A percentile compares a stretch with the other conserved stretches of the same genome.
Conservation (phyloP, 2,797 vertebrate species). For the Hydrolagus colliei region DNA sequence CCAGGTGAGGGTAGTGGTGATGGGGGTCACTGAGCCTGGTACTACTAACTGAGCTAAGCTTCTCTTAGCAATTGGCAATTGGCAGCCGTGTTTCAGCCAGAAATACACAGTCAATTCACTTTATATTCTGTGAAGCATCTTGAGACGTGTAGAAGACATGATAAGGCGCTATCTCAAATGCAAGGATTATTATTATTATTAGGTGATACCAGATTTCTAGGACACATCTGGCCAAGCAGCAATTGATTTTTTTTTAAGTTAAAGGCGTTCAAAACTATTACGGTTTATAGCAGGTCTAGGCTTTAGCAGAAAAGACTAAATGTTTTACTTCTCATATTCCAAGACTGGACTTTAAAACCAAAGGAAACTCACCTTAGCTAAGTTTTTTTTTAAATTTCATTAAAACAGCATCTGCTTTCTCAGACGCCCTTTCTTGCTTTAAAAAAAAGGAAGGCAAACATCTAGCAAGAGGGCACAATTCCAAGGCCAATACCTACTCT, state of each 20-base stretch:
- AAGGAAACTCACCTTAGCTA: background rate
- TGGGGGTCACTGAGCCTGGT: no score
- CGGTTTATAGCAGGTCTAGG: conserved; percentile 11
- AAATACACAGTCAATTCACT: no score
- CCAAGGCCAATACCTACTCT: no score
- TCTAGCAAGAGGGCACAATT: no score
- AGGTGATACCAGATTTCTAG: background rate
- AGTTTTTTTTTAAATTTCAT: background rate
- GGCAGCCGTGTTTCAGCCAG: no score
- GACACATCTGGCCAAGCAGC: background rate
- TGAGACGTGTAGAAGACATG: no score
- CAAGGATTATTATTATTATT: no score
- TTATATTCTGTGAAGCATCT: no score
- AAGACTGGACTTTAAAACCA: background rate
- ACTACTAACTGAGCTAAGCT: no score
- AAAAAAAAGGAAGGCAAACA: background rate
- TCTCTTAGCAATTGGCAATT: no score
- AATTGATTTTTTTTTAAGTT: background rate
- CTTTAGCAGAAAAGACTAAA: background rate
- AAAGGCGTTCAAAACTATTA: background rate
- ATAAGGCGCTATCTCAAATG: no score
- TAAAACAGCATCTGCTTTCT: background rate
- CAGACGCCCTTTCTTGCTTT: background rate
- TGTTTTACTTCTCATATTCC: background rate
- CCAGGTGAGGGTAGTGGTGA: no score